Percentiles rank a stretch among this genome's conserved stretches.
Conservation (phyloP, 2,888 invertebrate species). For the Phengaris alcon region DNA sequence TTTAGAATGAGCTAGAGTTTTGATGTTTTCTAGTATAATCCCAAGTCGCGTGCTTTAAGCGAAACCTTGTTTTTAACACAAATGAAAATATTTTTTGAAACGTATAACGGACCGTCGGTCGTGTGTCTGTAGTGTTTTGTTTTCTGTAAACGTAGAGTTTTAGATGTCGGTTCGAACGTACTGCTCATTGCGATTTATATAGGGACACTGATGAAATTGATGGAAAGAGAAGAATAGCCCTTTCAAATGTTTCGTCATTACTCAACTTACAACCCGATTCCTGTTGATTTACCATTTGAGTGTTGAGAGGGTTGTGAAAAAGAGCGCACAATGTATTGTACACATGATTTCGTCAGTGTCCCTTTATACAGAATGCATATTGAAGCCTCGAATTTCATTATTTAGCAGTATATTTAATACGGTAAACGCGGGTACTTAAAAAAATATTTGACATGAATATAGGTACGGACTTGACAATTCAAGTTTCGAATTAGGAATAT, state of each 20-base stretch:
- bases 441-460: slow-evolving; percentile 48
- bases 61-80: slow-evolving; percentile 62
- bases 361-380: slow-evolving; percentile 35
- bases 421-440: slow-evolving; percentile 47
- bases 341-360: slow-evolving; percentile 6
- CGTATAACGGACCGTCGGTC: slow-evolving; percentile 59
- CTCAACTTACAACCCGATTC: background rate
- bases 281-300: no score
- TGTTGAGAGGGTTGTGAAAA: no score
- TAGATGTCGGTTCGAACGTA: slow-evolving; percentile 33
- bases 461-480: background rate
- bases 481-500: slow-evolving; percentile 8
- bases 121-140: slow-evolving; percentile 49
- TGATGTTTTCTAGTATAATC: slow-evolving; percentile 65
- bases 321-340: no score
- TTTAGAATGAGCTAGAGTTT: slow-evolving; percentile 70
- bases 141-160: slow-evolving; percentile 38
- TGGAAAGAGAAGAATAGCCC: background rate
- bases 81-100: slow-evolving; percentile 71
- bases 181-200: slow-evolving; percentile 33
- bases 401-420: slow-evolving; percentile 57
- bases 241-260: background rate
- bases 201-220: slow-evolving; percentile 17
- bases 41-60: slow-evolving; percentile 51
- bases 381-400: slow-evolving; percentile 34